A percentile compares a stretch with the other conserved stretches of the same genome.
These are phyloP conservation scores for Oenanthe melanoleuca DNA, from an alignment of 2,113 vertebrate species.

Conservation along the genomic window DNA sequence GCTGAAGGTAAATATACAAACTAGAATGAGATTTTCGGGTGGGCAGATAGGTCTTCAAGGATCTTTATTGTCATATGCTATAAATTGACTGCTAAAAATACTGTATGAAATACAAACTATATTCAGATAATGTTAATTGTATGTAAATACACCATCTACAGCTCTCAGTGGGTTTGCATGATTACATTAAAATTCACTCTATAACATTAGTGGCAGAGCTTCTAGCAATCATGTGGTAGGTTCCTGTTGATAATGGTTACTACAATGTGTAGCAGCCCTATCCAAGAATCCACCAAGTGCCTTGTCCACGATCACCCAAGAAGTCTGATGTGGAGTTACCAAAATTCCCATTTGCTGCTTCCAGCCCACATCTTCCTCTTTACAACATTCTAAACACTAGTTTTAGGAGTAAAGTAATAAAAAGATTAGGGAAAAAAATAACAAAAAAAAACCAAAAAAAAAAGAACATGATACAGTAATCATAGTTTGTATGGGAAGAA, in stretches of 20 bases:
- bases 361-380: neutral
- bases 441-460: too few species aligned
- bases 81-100: conserved; percentile 9
- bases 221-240: neutral
- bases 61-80: neutral
- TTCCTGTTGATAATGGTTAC: neutral
- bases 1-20: neutral
- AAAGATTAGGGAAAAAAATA: too few species aligned
- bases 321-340: neutral
- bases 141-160: neutral
- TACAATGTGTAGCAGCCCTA: neutral
- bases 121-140: neutral
- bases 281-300: neutral
- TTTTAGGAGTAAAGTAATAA: neutral
- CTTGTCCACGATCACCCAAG: neutral
- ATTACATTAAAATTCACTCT: neutral
- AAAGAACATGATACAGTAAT: neutral
- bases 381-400: neutral
- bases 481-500: neutral
- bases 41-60: neutral
- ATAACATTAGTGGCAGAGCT: neutral
- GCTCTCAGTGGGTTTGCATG: neutral
- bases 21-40: neutral
- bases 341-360: neutral
- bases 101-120: neutral